Evolutionary conservation across 92 coral and sea anemone species (phyloP).

Genomic region (Parazoanthus swiftii): DNA sequence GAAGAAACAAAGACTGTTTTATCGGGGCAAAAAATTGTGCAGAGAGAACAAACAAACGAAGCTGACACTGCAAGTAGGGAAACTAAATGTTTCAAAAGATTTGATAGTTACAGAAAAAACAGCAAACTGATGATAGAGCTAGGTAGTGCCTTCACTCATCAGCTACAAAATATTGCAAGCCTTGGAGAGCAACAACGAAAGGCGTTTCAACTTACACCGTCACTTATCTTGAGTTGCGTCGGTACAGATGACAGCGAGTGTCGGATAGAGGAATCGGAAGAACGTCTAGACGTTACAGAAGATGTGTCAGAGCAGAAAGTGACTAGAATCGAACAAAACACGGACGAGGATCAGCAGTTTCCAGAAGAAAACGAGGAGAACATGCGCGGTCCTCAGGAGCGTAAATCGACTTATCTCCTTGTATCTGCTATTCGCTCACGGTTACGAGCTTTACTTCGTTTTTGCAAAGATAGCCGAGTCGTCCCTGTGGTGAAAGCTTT

Average conservation of each 20-base stretch:
- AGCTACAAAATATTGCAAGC: not conserved
- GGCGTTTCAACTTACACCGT: not conserved
- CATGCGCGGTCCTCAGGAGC: not conserved
- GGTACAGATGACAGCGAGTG: not conserved
- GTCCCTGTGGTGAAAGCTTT: not conserved
- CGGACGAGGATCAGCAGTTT: slow-evolving; percentile 10
- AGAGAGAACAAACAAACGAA: not conserved
- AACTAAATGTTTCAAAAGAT: not conserved
- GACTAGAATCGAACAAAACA: not conserved
- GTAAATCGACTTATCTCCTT: not conserved
- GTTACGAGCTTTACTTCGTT: not conserved
- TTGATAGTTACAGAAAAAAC: not conserved
- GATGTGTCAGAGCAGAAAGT: not conserved
- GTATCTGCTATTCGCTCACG: not conserved
- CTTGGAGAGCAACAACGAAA: not conserved
- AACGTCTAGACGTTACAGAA: not conserved
- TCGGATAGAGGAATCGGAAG: not conserved
- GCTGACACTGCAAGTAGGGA: not conserved
- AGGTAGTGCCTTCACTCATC: not conserved
- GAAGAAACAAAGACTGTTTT: not conserved
- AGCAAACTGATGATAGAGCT: not conserved
- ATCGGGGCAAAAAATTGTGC: not conserved
- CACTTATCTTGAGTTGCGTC: not conserved
- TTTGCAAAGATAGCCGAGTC: not conserved
- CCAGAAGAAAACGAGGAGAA: not conserved